Percentiles rank a stretch among this genome's conserved stretches.
phyloP scores from a whole-genome alignment of 2,113 vertebrate species.

The Lonchura striata region DNA sequence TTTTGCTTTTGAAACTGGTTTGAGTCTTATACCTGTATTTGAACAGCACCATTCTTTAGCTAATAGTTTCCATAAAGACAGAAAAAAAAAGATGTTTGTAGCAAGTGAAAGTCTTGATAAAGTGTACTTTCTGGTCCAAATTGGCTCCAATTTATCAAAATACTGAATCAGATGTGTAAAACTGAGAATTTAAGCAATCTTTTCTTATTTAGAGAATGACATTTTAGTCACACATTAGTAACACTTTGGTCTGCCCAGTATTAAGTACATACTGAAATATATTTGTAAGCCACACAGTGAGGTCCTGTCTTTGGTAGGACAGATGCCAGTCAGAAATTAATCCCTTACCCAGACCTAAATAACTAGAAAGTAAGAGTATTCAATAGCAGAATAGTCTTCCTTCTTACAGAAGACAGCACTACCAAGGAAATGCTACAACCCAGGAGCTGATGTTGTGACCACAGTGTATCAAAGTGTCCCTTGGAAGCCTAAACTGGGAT shows the following conservation, averaged over 20 bases:
- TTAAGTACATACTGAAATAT: background rate
- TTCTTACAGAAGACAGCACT: background rate
- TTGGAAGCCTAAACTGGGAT: background rate
- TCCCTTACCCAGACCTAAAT: background rate
- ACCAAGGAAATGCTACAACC: background rate
- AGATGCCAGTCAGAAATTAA: background rate
- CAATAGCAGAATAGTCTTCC: background rate
- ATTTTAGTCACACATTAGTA: background rate
- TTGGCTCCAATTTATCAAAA: background rate
- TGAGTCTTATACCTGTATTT: background rate
- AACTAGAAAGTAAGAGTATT: background rate
- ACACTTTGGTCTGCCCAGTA: background rate
- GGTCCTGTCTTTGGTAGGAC: background rate
- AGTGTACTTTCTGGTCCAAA: background rate
- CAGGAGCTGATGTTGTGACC: background rate
- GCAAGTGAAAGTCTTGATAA: background rate
- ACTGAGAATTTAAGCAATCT: background rate
- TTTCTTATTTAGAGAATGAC: background rate
- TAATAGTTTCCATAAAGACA: background rate
- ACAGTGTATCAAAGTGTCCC: background rate
- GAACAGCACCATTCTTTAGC: background rate
- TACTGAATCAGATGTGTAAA: background rate
- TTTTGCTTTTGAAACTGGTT: background rate
- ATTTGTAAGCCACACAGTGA: background rate
- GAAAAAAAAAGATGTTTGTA: background rate